Base-by-base conservation (phyloP, 2,113 vertebrate genomes). In the Channa argus region DNA sequence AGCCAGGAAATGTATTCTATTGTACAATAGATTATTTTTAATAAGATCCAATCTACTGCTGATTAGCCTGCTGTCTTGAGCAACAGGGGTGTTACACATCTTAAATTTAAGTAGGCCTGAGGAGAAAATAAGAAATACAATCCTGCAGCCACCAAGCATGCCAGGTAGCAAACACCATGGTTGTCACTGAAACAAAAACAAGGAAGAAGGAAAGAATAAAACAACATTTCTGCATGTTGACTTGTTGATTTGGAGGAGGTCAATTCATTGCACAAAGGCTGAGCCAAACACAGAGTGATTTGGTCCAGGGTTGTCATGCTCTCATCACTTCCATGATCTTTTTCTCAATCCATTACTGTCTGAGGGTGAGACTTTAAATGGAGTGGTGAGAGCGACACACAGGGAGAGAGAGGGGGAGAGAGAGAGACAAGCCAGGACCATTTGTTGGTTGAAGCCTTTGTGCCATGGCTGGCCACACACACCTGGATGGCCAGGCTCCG, bases 221-320 rank as follows among this genome's bases (percentile, higher is more conserved):
- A 61, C 39, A 77, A 74, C 12, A 80, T 76, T 73, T 86, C 33
- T 94, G 94, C 93, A 94, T 94, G 92, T 82, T 89, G 86, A 92
- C 84, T 85, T 87, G 86, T 84, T 81, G 74, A 90, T 75, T 89
- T 84, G 82, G 88, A 89, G 81, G 77, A 85, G 86, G 86, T 86
- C 89, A 88, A 90, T 87, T 91, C 91, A 91, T 93, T 86, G 88
- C 93, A 94, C 92, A 92, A 95, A 94, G 93, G 93, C 93, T 91
- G 89, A 91, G 86, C 87, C 91, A 74, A 89, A 90, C 82, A 74
- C 76, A 76, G 54, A 74, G 39, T 64, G 73, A 86, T 74, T 24
- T 72, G 82, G 79, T 84, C 86, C 80, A 65, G 66, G 82, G 76
- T 88, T 79, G 67, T 76, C 66, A 36, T 77, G 77, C 89, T 91